Base-by-base conservation (phyloP, 2,113 vertebrate genomes). In the Anolis sagrei region DNA sequence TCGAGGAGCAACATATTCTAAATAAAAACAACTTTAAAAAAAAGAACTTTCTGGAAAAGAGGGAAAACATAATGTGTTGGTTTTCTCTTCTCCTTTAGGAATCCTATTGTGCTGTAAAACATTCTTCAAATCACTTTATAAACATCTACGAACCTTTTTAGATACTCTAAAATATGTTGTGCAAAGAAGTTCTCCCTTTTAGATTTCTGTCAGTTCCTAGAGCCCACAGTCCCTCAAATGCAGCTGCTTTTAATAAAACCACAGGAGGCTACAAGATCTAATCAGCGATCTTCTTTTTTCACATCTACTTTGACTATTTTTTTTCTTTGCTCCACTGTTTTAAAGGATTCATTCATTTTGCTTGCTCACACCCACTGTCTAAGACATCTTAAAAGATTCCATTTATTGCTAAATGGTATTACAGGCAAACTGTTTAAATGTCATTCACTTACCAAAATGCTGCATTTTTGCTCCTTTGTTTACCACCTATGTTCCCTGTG, bases 11-110 rank as follows among this genome's bases (percentile, higher is more conserved):
- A n/a, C n/a, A n/a, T n/a, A n/a, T n/a, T n/a, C n/a, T n/a, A n/a
- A n/a, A n/a, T n/a, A n/a, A n/a, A n/a, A n/a, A n/a, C n/a, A n/a
- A n/a, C n/a, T n/a, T n/a, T n/a, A n/a, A n/a, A n/a, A n/a, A n/a
- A n/a, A 99, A 96, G 95, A 99, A 99, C 90, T 97, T 97, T 94
- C 98, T 99, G 94, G 11, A 79, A 5, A n/a, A n/a, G 75, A 8
- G 39, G 58, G 82, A n/a, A 93, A 83, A 58, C 13, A 62, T 64
- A 34, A 82, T 72, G 29, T 9, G 62, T 29, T 51, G 6, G 51
- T 54, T 51, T 32, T 39, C 76, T 0, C 19, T 5, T 0, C 16
- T 29, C 21, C 27, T 34, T 7, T 72, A 25, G n/a, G 70, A 58
- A 58, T 2, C 54, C 1, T 21, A 21, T 27, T 29, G 25, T 13